Conservation (phyloP, 2,888 invertebrate species). For the Xestia rhomboidea region DNA sequence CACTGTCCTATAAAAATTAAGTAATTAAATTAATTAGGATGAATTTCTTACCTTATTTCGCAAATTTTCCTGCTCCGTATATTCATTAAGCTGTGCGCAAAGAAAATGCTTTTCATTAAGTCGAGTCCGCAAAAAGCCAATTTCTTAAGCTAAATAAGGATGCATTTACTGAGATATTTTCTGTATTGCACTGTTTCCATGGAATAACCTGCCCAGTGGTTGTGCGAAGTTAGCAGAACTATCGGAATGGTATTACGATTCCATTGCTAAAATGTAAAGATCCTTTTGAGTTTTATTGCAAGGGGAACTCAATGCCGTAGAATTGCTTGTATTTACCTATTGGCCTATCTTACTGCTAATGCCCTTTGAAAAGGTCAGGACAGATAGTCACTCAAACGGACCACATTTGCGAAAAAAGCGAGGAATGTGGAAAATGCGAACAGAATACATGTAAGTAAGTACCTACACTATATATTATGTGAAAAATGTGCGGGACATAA, state of each 20-base stretch:
- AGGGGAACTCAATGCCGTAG: not conserved
- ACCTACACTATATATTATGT: not conserved
- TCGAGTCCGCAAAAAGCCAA: not conserved
- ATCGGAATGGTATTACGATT: not conserved
- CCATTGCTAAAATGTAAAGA: not conserved
- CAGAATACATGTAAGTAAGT: not conserved
- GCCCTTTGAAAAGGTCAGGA: not conserved
- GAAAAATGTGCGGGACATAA: not conserved
- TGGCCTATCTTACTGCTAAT: not conserved
- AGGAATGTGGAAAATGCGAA: not conserved
- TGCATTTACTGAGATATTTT: constrained; percentile 32
- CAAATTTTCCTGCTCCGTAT: not conserved
- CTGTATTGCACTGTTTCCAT: constrained; percentile 24
- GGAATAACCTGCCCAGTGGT: not conserved
- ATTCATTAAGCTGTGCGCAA: not conserved
- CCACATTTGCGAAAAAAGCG: not conserved
- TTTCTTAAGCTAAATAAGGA: constrained; percentile 1
- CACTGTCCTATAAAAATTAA: not conserved
- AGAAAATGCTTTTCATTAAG: constrained; percentile 3
- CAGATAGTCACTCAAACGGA: not conserved
- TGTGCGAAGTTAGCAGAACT: not conserved
- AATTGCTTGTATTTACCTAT: not conserved
- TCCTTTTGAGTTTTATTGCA: not conserved
- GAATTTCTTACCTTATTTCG: not conserved
- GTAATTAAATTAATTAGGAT: not conserved